Evolutionary conservation across 92 coral and sea anemone genomes (phyloP).

Genomic region (Actinostola sp.): DNA sequence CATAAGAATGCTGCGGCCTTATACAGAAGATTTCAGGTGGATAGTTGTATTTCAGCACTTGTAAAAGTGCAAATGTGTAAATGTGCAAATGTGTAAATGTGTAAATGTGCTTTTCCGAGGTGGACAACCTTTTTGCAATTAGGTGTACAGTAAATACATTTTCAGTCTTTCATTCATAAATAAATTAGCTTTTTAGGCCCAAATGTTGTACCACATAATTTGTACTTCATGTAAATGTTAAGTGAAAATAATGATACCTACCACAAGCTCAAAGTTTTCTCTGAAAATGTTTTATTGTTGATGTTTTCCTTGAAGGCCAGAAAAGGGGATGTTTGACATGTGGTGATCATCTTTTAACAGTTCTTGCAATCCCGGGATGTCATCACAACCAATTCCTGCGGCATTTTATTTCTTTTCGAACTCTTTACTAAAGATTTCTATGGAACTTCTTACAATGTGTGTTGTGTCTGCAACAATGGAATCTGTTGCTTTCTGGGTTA

Average conservation of each 20-base stretch:
- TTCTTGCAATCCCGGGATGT: slow-evolving; percentile 45
- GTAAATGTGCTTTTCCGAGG: no score
- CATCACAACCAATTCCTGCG: slow-evolving; percentile 30
- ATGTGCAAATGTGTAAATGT: no score
- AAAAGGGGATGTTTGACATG: slow-evolving; percentile 24
- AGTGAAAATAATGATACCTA: slow-evolving; percentile 1
- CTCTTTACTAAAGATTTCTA: slow-evolving; percentile 22
- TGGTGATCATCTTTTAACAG: slow-evolving; percentile 41
- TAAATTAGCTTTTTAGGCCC: no score
- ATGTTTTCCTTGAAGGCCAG: slow-evolving; percentile 22
- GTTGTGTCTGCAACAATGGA: slow-evolving; percentile 40
- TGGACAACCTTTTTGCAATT: no score
- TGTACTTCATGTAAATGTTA: no score
- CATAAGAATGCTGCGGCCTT: no score
- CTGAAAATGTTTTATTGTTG: slow-evolving; percentile 31
- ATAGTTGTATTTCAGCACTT: no score
- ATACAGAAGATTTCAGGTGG: no score
- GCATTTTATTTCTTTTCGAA: neutral
- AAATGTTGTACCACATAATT: no score
- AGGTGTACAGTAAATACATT: no score
- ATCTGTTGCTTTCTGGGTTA: slow-evolving; percentile 48
- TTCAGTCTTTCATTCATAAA: no score
- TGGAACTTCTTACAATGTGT: slow-evolving; percentile 28
- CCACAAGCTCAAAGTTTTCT: slow-evolving; percentile 52
- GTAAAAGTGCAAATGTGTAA: no score